phyloP scores from a whole-genome alignment of 2,113 vertebrate genomes.

The Stomatorhinus ivindoensis region DNA sequence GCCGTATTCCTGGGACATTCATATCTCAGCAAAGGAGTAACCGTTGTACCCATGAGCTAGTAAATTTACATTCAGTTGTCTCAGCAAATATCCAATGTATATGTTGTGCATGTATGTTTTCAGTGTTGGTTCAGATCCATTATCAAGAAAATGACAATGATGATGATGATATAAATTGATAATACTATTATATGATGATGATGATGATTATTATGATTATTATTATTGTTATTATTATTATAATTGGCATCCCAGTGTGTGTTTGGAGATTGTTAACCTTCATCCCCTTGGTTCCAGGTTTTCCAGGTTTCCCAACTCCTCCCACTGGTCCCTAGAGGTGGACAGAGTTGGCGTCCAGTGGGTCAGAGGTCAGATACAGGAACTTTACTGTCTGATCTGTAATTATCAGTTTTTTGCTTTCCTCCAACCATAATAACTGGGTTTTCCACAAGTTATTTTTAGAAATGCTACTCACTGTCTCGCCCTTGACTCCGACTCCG shows the following conservation, averaged over 20 bases:
- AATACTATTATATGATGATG: too few relatives aligned
- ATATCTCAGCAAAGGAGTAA: neutral
- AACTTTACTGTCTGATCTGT: neutral
- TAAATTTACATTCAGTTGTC: neutral
- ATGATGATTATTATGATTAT: too few relatives aligned
- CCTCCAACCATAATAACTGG: neutral
- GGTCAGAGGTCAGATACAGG: neutral
- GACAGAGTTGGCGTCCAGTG: neutral
- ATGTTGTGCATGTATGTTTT: neutral
- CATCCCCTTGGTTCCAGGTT: constrained; percentile 46
- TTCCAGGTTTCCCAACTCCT: constrained; percentile 36
- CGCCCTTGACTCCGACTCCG: constrained; percentile 47
- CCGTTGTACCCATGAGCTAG: neutral
- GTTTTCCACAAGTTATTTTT: neutral
- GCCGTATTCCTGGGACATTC: neutral
- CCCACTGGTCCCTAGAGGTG: constrained; percentile 48
- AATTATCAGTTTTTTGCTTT: neutral
- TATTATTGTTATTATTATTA: too few relatives aligned
- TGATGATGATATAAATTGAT: too few relatives aligned
- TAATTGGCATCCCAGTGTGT: neutral
- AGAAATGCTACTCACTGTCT: constrained; percentile 43
- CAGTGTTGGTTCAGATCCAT: neutral
- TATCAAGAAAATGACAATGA: neutral
- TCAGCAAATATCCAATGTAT: neutral
- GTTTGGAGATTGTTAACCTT: constrained; percentile 41